Evolutionary conservation across 1,140 invertebrate genomes (phyloP).

Genomic region (Drosophila bifasciata): DNA sequence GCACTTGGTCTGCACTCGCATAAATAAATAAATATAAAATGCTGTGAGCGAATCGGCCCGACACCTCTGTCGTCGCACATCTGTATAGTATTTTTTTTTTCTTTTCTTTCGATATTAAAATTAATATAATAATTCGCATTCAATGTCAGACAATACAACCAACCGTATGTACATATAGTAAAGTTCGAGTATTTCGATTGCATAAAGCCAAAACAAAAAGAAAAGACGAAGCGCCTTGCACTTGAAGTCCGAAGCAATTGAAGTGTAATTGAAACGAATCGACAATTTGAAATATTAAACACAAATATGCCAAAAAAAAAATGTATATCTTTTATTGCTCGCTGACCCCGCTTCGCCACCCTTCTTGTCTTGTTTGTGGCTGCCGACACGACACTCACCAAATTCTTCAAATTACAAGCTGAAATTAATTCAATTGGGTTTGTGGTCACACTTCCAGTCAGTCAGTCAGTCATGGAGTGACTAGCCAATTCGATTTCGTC

Average conservation of each 20-base stretch:
- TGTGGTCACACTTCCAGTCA: constrained; percentile 62
- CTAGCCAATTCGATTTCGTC: constrained; percentile 62
- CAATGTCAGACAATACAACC: constrained; percentile 59
- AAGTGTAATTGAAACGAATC: constrained; percentile 72
- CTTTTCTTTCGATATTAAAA: constrained; percentile 14
- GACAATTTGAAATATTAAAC: constrained; percentile 68
- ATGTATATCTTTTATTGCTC: constrained; percentile 50
- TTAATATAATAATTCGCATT: constrained; percentile 61
- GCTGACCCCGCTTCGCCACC: constrained; percentile 40
- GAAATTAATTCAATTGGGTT: constrained; percentile 74
- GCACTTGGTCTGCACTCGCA: constrained; percentile 35
- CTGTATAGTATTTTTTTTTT: background rate
- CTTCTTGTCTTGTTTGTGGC: constrained; percentile 46
- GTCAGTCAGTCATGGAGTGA: constrained; percentile 8
- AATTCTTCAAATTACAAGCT: constrained; percentile 37
- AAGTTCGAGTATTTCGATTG: constrained; percentile 39
- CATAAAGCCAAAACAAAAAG: constrained; percentile 40
- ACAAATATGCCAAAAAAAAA: constrained; percentile 68
- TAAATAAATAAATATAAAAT: constrained; percentile 63
- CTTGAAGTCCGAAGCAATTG: constrained; percentile 56
- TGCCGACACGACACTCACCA: constrained; percentile 36
- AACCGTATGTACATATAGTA: constrained; percentile 6
- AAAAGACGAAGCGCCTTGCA: constrained; percentile 33
- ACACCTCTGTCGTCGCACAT: constrained; percentile 37
- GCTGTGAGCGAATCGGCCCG: constrained; percentile 25